phyloP scores from a whole-genome alignment of 2,888 invertebrate species.

The Crepidodera aurea region DNA sequence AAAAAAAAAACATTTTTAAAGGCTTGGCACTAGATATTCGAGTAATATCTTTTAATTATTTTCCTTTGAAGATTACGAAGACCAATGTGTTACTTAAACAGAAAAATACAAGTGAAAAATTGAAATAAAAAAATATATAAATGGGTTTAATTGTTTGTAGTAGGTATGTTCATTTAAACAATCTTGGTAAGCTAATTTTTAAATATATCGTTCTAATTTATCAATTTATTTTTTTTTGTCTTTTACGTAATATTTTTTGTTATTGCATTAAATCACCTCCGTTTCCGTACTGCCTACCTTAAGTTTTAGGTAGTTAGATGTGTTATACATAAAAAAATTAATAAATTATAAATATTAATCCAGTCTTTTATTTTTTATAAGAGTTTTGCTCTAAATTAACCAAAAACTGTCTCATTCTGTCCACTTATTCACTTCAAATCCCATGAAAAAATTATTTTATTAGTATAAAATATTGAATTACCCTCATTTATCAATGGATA shows the following conservation, averaged over 20 bases:
- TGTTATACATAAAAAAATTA: constrained; percentile 58
- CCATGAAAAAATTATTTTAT: too few relatives aligned
- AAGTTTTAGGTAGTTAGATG: constrained; percentile 52
- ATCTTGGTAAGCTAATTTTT: constrained; percentile 14
- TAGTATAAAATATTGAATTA: too few relatives aligned
- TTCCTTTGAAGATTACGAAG: not conserved
- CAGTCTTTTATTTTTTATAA: constrained; percentile 2
- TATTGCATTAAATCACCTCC: constrained; percentile 38
- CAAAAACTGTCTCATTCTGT: too few relatives aligned
- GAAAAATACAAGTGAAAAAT: constrained; percentile 5
- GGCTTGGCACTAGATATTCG: constrained; percentile 8
- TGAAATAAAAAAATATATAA: constrained; percentile 2
- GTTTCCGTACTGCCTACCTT: constrained; percentile 49
- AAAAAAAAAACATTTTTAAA: not conserved
- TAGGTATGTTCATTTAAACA: constrained; percentile 8
- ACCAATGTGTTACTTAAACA: constrained; percentile 8
- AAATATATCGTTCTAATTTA: constrained; percentile 9
- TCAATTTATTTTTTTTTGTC: constrained; percentile 10
- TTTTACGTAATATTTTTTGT: constrained; percentile 24
- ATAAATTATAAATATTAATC: constrained; percentile 54
- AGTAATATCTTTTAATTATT: not conserved
- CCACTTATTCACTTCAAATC: too few relatives aligned
- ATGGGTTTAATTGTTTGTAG: constrained; percentile 13
- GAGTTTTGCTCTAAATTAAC: too few relatives aligned
- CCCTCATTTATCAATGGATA: too few relatives aligned